Percentiles rank a stretch among this genome's conserved stretches.
Conservation (phyloP, 2,888 invertebrate species). For the Archips crataeganus region DNA sequence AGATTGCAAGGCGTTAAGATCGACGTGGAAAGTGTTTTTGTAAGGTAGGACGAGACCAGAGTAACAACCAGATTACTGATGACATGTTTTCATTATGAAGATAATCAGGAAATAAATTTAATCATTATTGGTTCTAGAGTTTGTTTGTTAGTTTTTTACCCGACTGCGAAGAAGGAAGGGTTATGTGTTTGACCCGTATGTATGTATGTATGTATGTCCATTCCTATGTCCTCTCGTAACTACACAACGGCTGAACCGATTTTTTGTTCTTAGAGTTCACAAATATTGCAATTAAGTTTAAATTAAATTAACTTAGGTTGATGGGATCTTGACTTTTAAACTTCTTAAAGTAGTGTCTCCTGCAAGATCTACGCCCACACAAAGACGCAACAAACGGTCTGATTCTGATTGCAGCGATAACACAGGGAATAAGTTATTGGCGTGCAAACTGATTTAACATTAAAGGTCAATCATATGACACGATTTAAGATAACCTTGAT, state of each 20-base stretch:
- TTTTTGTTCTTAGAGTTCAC: too few species aligned
- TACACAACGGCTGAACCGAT: too few species aligned
- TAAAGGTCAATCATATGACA: neutral
- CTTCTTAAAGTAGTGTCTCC: neutral
- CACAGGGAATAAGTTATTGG: too few species aligned
- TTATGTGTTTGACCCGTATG: too few species aligned
- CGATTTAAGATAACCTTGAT: neutral
- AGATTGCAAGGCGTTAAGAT: conserved; percentile 37
- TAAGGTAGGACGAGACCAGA: conserved; percentile 13
- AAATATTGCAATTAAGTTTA: too few species aligned
- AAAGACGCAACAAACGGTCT: neutral
- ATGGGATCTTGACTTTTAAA: neutral
- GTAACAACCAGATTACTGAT: neutral
- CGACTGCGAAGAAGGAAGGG: too few species aligned
- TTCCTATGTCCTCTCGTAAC: too few species aligned
- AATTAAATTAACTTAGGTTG: too few species aligned
- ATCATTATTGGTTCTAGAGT: neutral
- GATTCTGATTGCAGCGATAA: neutral
- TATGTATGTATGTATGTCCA: too few species aligned
- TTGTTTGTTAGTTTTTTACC: too few species aligned
- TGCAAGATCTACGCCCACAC: neutral
- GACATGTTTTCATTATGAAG: neutral
- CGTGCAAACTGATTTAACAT: neutral
- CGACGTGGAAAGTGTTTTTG: conserved; percentile 32
- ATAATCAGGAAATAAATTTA: neutral